Evolutionary conservation across 2,113 vertebrate species (phyloP), one percentile per base, ranked within the genome.

Genomic region (Psammodynastes pulverulentus): DNA sequence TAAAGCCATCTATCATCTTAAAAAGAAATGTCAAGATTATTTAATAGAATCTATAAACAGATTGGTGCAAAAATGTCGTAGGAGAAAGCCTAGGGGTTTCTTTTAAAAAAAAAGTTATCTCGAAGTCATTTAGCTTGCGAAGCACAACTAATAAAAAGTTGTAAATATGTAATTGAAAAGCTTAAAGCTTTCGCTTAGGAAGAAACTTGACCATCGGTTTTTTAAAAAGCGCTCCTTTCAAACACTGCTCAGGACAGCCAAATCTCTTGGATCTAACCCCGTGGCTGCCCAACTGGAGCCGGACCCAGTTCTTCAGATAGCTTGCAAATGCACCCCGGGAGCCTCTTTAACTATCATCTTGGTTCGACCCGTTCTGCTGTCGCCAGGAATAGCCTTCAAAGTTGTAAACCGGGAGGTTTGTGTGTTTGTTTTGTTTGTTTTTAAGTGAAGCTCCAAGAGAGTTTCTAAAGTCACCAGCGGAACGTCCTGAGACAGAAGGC

Each of bases 271-370:
- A 15, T 23, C 23, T 12, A 19, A 62, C 1, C 9, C 12, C 26
- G 39, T 17, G n/a, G 54, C 19, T 91, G 13, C n/a, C 0, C 4
- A 58, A 1, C 34, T 0, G 0, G 19, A 92, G 15, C 3, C 48
- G 12, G 62, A 34, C 21, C 8, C 0, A 67, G 1, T n/a, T 6
- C 1, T 9, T 9, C 19, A 1, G 0, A 23, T 1, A 51, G 39
- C 56, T 1, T n/a, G 0, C 0, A 3, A 23, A 58, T 5, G 7
- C 24, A 53, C 26, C 0, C 13, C 7, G 0, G 2, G 24, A 19
- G 12, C 12, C 51, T 45, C 0, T 2, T 13, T 4, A 45, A 7
- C 21, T 19, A 21, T 26, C 84, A 9, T n/a, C 34, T 46, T 45
- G 21, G 12, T 52, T 89, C 34, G 45, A 87, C 4, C 84, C 51